These are phyloP conservation scores for Sanderia malayensis DNA, from an alignment of 30 jellyfish, hydroid and myxozoan species.

Conservation along the genomic window DNA sequence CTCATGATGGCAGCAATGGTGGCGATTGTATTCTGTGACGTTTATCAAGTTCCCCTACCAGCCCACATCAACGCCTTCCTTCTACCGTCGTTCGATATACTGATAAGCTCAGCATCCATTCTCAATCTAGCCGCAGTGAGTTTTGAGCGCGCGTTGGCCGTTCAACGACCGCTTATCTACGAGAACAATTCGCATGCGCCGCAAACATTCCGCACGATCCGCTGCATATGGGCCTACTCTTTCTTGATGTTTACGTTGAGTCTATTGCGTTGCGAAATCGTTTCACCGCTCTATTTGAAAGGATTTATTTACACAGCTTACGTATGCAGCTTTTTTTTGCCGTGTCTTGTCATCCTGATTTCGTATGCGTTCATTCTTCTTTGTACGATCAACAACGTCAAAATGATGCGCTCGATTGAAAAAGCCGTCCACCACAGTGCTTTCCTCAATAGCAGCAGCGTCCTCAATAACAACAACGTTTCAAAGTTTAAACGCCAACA, in stretches of 20 bases:
- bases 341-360: constrained; percentile 29
- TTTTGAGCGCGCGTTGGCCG: constrained; percentile 78
- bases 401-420: constrained; percentile 37
- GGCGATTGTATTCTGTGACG: constrained; percentile 32
- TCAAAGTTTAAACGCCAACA: constrained; percentile 11
- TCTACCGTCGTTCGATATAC: constrained; percentile 55
- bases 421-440: constrained; percentile 23
- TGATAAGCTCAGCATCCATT: constrained; percentile 77
- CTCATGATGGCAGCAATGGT: constrained; percentile 62
- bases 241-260: constrained; percentile 11
- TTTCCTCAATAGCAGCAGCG: constrained; percentile 1
- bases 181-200: constrained; percentile 14
- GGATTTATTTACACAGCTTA: constrained; percentile 28
- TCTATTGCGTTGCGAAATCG: constrained; percentile 43
- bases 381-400: constrained; percentile 34
- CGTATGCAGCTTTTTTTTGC: constrained; percentile 38
- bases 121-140: constrained; percentile 81
- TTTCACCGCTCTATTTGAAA: constrained; percentile 11
- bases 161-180: constrained; percentile 58
- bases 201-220: constrained; percentile 17
- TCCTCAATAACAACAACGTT: neutral
- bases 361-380: constrained; percentile 45
- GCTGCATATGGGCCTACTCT: constrained; percentile 63
- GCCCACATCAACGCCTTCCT: constrained; percentile 8
- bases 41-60: constrained; percentile 32